A percentile compares a stretch with the other conserved stretches of the same genome.
Evolutionary conservation across 2,888 invertebrate genomes (phyloP).

Genomic region (Hoplodrina blanda): DNA sequence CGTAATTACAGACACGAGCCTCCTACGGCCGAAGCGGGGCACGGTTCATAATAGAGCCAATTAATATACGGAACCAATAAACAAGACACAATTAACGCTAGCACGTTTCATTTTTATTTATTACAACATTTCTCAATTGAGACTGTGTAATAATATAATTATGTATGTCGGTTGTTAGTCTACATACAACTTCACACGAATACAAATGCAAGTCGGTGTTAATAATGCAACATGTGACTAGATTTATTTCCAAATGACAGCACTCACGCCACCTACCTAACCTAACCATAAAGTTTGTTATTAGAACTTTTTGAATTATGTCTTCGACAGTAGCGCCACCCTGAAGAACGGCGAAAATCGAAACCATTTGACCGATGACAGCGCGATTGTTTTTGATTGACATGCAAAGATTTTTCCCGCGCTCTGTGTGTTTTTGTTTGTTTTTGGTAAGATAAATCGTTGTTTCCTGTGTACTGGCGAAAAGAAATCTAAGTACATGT

Average conservation of each 20-base stretch:
- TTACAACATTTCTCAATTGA: not conserved
- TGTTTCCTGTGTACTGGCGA: not conserved
- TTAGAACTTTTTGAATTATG: not conserved
- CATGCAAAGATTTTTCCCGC: not conserved
- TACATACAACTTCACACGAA: slow-evolving; percentile 6
- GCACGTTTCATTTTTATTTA: slow-evolving; percentile 26
- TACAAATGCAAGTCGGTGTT: slow-evolving; percentile 32
- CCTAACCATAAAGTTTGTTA: not conserved
- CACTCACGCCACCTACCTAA: slow-evolving; percentile 77
- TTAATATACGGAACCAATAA: slow-evolving; percentile 83
- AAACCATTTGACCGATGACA: not conserved
- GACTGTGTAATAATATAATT: not conserved
- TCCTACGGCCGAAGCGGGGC: slow-evolving; percentile 51
- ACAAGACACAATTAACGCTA: slow-evolving; percentile 75
- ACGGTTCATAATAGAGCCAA: slow-evolving; percentile 80
- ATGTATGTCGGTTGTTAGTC: not conserved
- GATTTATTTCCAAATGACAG: slow-evolving; percentile 74
- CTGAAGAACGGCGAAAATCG: not conserved
- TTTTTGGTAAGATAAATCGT: not conserved
- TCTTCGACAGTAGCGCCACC: not conserved
- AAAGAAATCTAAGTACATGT: not conserved
- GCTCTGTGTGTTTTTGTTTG: too few species aligned
- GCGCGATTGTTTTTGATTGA: not conserved
- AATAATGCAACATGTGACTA: slow-evolving; percentile 52
- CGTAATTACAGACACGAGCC: slow-evolving; percentile 78